Base-by-base conservation (phyloP, 2,797 vertebrate genomes). In the Melanitta fusca region DNA sequence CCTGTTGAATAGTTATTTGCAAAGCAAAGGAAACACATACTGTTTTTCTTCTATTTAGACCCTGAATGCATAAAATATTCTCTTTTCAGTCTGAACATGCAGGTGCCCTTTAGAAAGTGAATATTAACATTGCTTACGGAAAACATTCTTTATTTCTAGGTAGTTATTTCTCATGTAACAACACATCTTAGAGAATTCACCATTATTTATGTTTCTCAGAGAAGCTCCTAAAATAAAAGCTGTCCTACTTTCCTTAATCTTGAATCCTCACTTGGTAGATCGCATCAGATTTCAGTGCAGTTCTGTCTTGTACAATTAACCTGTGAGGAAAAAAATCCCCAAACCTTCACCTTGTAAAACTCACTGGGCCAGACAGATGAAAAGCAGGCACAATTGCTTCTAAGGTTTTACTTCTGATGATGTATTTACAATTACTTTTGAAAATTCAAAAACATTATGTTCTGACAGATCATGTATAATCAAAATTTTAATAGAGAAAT, bases 1-100 rank as follows among this genome's bases (percentile, higher is more conserved):
- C 57, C 82, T 78, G 25, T 13, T 82, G 81, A 96, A 85, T 41
- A 82, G n/a, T 72, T 79, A 94, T 91, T 95, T 91, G 78, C 89
- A 93, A 95, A 86, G 88, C 85, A 83, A 90, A 95, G 66, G 72
- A 80, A 90, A 54, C 43, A 30, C 0, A 0, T 51, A 28, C 56
- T 90, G 36, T 0, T 88, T 95, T 89, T 66, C 60, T 83, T 91
- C 75, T 78, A 2, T 19, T 86, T 88, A 62, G 64, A 65, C 69
- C 75, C 8, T 58, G 75, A 88, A 89, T 89, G 51, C 43, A 73
- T 90, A 60, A 95, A 92, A 79, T 18, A 30, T 27, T 71, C 25
- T 47, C n/a, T 93, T 80, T 91, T 85, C 38, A 88, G 80, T 64
- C 65, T 73, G 81, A 92, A 80, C 39, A 79, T 2, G 2, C n/a